Conservation (phyloP, 2,797 vertebrate genomes). For the Bradypus variegatus region DNA sequence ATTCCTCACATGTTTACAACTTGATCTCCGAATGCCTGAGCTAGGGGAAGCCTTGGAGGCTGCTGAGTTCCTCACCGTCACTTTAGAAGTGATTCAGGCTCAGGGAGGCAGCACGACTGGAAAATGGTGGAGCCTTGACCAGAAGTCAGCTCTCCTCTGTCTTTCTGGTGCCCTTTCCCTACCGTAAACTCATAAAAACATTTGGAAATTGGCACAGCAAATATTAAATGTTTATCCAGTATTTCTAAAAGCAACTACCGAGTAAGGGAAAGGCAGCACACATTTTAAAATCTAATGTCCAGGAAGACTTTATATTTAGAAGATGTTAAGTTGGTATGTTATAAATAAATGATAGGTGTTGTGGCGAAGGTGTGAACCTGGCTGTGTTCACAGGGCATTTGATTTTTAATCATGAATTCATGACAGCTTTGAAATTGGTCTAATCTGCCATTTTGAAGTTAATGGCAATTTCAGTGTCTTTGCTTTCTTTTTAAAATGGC, state of each 20-base stretch:
- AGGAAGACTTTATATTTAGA: background rate
- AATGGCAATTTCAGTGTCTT: background rate
- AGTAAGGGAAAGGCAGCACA: background rate
- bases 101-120: background rate
- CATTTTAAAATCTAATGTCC: background rate
- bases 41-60: background rate
- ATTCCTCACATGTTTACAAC: background rate
- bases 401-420: background rate
- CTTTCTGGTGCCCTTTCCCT: background rate
- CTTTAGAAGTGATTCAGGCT: background rate
- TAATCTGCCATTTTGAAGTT: background rate
- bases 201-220: background rate
- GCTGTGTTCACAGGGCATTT: background rate
- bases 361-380: background rate
- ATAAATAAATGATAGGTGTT: background rate
- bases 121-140: background rate
- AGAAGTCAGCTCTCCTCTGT: background rate
- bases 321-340: background rate
- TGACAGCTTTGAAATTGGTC: background rate
- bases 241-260: background rate
- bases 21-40: background rate
- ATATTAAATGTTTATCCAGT: background rate
- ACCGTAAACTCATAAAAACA: background rate
- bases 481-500: background rate
- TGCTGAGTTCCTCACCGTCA: background rate